phyloP scores from a whole-genome alignment of 1,140 invertebrate genomes.

The Tyrophagus putrescentiae region DNA sequence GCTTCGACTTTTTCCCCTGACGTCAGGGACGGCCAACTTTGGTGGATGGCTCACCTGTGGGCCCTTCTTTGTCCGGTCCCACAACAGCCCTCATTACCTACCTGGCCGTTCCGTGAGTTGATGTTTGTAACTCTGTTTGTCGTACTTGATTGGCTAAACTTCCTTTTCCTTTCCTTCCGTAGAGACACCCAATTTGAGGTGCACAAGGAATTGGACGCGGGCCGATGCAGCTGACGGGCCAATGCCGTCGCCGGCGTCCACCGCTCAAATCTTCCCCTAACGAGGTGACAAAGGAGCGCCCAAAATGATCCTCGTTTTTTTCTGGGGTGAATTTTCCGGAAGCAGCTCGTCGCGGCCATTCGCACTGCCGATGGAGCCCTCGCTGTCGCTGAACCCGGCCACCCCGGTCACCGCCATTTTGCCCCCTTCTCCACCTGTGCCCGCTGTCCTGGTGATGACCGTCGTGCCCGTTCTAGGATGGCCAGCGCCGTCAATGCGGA shows the following conservation, averaged over 20 bases:
- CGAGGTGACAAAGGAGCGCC: conserved; percentile 51
- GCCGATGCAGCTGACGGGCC: conserved; percentile 77
- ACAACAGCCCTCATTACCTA: no score
- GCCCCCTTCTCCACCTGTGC: conserved; percentile 63
- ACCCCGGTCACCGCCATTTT: conserved; percentile 67
- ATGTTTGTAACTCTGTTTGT: not conserved
- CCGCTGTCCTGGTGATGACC: conserved; percentile 90
- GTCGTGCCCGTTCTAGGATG: conserved; percentile 98
- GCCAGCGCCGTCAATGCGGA: conserved; percentile 86
- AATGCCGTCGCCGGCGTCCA: conserved; percentile 91
- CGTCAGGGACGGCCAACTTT: conserved; percentile 98
- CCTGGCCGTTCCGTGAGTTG: conserved; percentile 41
- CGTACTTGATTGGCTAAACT: not conserved
- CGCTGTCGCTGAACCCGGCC: conserved; percentile 75
- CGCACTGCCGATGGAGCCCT: conserved; percentile 85
- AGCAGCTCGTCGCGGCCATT: conserved; percentile 62
- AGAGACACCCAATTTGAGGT: conserved; percentile 74
- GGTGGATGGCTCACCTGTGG: conserved; percentile 96
- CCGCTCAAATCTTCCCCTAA: conserved; percentile 77
- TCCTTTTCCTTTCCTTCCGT: not conserved
- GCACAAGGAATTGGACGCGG: conserved; percentile 97
- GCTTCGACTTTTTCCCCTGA: conserved; percentile 92
- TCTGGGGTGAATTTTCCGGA: not conserved
- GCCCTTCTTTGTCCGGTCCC: conserved; percentile 88
- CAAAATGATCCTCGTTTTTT: no score